A percentile compares a stretch with the other conserved stretches of the same genome.
Conservation (phyloP, 2,888 invertebrate species). For the Acheta domesticus region DNA sequence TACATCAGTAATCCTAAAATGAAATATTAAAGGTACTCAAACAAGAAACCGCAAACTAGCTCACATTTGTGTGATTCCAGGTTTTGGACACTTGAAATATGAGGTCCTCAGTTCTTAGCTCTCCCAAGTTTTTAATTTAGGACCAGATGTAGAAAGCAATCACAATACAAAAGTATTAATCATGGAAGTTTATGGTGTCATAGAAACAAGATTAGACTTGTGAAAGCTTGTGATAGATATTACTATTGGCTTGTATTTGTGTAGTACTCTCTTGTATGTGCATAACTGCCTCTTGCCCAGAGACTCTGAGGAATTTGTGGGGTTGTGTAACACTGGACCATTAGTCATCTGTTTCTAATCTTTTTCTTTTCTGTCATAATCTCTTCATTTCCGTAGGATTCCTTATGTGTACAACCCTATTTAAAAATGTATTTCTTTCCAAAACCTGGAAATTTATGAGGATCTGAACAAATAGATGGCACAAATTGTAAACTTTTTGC, state of each 20-base stretch:
- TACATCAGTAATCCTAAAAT: not conserved
- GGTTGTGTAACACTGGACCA: not conserved
- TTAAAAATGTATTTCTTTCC: not conserved
- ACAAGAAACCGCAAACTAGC: slow-evolving; percentile 7
- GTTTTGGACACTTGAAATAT: slow-evolving; percentile 18
- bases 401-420: not conserved
- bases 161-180: slow-evolving; percentile 10
- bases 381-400: not conserved
- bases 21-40: slow-evolving; percentile 18
- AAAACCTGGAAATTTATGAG: slow-evolving; percentile 18
- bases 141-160: not conserved
- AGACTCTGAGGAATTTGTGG: slow-evolving; percentile 18
- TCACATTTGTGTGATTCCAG: not conserved
- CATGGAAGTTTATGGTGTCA: slow-evolving; percentile 18
- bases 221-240: slow-evolving; percentile 2
- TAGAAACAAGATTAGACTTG: slow-evolving; percentile 18
- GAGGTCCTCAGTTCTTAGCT: slow-evolving; percentile 18
- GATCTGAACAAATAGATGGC: slow-evolving; percentile 18
- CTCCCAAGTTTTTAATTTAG: slow-evolving; percentile 1
- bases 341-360: not conserved
- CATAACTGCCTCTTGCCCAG: slow-evolving; percentile 9
- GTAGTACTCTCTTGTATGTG: slow-evolving; percentile 10
- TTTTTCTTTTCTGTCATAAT: not conserved
- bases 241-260: slow-evolving; percentile 18
- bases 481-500: slow-evolving; percentile 1